phyloP scores from a whole-genome alignment of 2,888 invertebrate genomes.

The Pachymerium ferrugineum region DNA sequence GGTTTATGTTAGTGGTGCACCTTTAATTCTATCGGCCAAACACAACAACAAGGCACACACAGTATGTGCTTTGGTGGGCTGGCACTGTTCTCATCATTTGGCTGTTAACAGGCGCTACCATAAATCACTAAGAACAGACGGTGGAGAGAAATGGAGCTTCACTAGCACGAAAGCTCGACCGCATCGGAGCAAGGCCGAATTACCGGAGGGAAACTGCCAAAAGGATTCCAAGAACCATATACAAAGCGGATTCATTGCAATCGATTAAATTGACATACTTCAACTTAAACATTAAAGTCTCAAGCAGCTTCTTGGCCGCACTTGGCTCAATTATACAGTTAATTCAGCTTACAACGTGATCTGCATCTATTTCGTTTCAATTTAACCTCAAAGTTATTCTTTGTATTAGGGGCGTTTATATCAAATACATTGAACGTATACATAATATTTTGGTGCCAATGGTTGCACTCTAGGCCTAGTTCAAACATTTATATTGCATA shows the following conservation, averaged over 20 bases:
- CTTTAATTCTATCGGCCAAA: neutral
- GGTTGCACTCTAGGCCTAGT: too few relatives aligned
- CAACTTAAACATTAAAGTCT: neutral
- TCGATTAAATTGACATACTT: neutral
- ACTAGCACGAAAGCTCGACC: neutral
- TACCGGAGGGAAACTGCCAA: neutral
- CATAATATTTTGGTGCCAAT: too few relatives aligned
- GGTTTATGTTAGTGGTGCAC: neutral
- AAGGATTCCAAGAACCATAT: neutral
- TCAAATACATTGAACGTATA: too few relatives aligned
- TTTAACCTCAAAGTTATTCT: too few relatives aligned
- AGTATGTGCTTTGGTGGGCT: neutral
- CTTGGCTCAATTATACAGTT: too few relatives aligned
- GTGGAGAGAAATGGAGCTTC: neutral
- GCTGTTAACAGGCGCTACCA: neutral
- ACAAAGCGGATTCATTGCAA: neutral
- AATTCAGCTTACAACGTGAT: too few relatives aligned
- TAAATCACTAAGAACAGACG: neutral
- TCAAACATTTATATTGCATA: too few relatives aligned
- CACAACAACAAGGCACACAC: neutral
- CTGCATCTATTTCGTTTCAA: too few relatives aligned
- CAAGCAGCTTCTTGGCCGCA: neutral
- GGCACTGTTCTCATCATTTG: neutral
- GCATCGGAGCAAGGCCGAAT: neutral
- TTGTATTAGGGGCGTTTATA: too few relatives aligned